Evolutionary conservation across 2,888 invertebrate genomes (phyloP).

Genomic region (Stramonita haemastoma): DNA sequence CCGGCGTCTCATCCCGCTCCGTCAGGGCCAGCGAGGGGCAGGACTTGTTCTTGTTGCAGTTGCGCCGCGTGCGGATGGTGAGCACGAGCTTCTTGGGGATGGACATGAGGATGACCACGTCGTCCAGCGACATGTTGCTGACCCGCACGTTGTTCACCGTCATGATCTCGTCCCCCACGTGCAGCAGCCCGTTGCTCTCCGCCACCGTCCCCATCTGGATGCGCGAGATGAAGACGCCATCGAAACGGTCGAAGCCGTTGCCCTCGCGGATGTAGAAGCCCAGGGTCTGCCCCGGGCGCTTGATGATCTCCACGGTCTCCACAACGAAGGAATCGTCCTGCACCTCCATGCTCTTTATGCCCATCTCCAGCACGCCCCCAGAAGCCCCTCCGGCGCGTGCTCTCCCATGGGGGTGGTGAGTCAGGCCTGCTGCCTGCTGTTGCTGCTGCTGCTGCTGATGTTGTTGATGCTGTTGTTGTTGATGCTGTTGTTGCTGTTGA

Average conservation of each 20-base stretch:
- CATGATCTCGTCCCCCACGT: constrained; percentile 98
- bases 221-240: constrained; percentile 98
- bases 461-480: too few species aligned
- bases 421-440: not conserved
- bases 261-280: constrained; percentile 99
- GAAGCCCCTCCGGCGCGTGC: constrained; percentile 48
- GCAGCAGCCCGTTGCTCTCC: constrained; percentile 96
- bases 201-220: constrained; percentile 94
- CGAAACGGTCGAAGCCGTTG: constrained; percentile 95
- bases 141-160: constrained; percentile 99
- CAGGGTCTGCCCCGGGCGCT: constrained; percentile 97
- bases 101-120: constrained; percentile 99
- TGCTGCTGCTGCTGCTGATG: constrained; percentile 35
- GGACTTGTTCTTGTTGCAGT: constrained; percentile 71
- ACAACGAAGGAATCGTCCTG: constrained; percentile 72
- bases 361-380: constrained; percentile 72
- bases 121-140: constrained; percentile 97
- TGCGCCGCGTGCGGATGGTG: constrained; percentile 83
- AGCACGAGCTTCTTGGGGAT: constrained; percentile 96
- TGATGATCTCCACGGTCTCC: constrained; percentile 93
- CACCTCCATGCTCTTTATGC: constrained; percentile 73
- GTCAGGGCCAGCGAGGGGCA: constrained; percentile 71
- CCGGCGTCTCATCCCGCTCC: constrained; percentile 70
- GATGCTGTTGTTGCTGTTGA: too few species aligned
- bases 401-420: not conserved